A percentile compares a stretch with the other conserved stretches of the same genome.
Evolutionary conservation across 2,888 invertebrate species (phyloP).

Genomic region (Tetranychus piercei): DNA sequence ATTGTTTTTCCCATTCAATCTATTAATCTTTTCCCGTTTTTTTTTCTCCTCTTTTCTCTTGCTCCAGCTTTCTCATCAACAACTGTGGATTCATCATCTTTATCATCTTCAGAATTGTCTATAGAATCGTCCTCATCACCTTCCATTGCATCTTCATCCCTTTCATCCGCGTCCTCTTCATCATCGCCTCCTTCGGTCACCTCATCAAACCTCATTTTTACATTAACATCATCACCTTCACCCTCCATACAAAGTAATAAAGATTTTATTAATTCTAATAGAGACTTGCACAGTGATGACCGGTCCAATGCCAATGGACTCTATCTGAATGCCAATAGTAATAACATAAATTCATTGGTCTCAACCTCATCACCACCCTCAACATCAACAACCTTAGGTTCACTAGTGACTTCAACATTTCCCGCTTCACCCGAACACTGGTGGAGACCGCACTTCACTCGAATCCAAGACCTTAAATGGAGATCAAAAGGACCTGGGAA

Average conservation of each 20-base stretch:
- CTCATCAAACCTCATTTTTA: neutral
- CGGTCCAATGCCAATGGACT: neutral
- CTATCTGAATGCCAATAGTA: neutral
- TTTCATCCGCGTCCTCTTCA: neutral
- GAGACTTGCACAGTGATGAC: neutral
- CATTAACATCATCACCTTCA: neutral
- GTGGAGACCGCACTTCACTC: conserved; percentile 17
- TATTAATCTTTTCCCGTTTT: too few species aligned
- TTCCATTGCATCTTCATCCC: neutral
- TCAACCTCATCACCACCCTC: neutral
- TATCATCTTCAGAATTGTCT: neutral
- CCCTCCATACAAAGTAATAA: neutral
- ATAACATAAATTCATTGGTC: neutral
- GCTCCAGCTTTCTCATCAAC: too few species aligned
- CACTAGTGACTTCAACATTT: neutral
- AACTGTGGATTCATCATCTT: neutral
- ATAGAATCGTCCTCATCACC: neutral
- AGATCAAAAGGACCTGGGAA: neutral
- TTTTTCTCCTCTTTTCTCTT: too few species aligned
- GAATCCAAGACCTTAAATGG: neutral
- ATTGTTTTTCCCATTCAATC: too few species aligned
- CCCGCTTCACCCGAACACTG: conserved; percentile 7
- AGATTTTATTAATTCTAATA: neutral
- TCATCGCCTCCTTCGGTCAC: neutral
- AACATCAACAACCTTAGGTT: neutral